phyloP scores from a whole-genome alignment of 2,888 invertebrate genomes.

The Galerucella calmariensis region DNA sequence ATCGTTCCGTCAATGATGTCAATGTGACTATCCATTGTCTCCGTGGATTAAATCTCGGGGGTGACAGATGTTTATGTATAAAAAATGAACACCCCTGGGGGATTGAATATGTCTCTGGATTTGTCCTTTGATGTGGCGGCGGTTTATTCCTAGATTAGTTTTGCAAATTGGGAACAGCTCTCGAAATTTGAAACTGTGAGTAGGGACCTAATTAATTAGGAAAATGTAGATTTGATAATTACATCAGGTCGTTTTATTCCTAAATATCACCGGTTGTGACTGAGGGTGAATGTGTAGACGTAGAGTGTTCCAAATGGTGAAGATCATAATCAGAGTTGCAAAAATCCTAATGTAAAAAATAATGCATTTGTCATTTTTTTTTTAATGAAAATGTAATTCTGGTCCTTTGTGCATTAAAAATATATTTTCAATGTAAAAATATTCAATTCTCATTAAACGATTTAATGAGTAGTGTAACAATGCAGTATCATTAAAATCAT shows the following conservation, averaged over 20 bases:
- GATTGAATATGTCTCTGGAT: conserved; percentile 28
- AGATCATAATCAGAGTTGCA: no score
- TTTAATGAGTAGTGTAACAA: no score
- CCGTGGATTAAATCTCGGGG: conserved; percentile 48
- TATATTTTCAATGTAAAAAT: no score
- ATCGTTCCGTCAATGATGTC: conserved; percentile 10
- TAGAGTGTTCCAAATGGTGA: neutral
- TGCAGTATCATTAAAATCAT: no score
- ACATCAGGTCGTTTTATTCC: neutral
- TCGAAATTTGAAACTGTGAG: conserved; percentile 20
- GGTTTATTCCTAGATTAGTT: conserved; percentile 52
- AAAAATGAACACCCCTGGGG: conserved; percentile 54
- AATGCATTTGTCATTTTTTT: no score
- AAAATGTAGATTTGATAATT: conserved; percentile 28
- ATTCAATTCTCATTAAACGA: no score
- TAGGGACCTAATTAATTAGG: conserved; percentile 22
- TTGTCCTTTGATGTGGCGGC: conserved; percentile 38
- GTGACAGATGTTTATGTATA: conserved; percentile 60
- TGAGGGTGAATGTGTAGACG: neutral
- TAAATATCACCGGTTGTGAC: neutral
- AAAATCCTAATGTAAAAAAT: no score
- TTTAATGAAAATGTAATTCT: no score
- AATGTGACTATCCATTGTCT: conserved; percentile 34
- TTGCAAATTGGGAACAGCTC: conserved; percentile 40
- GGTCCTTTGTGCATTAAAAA: no score